A percentile compares a stretch with the other conserved stretches of the same genome.
Conservation (phyloP, 2,113 vertebrate species). For the Cricetomys ansorgei region DNA sequence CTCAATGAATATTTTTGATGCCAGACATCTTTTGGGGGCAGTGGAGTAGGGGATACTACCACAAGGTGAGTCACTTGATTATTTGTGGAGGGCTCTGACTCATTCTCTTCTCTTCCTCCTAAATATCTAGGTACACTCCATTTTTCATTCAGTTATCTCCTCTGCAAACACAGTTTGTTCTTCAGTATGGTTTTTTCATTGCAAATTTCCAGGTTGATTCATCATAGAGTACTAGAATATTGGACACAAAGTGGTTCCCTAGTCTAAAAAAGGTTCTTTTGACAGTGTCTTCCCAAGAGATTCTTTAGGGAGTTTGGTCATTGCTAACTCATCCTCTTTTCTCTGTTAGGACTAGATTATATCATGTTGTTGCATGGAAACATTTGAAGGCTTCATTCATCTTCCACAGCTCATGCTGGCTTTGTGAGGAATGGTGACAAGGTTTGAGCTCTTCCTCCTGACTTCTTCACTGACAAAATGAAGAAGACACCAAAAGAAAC, state of each 20-base stretch:
- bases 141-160: conserved; percentile 40
- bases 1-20: not conserved
- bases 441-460: conserved; percentile 1
- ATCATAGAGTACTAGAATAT: not conserved
- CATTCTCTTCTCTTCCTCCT: not conserved
- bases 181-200: not conserved
- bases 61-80: conserved; percentile 30
- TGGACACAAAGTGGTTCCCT: not conserved
- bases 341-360: not conserved
- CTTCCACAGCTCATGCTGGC: not conserved
- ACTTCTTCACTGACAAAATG: too few relatives aligned
- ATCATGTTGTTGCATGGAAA: not conserved
- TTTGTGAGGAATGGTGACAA: not conserved
- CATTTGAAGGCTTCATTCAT: not conserved
- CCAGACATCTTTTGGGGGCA: not conserved
- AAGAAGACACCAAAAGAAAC: conserved; percentile 65
- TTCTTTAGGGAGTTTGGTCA: not conserved
- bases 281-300: not conserved
- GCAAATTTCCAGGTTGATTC: conserved; percentile 16
- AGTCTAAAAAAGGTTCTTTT: conserved; percentile 1
- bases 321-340: not conserved
- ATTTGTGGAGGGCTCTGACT: not conserved
- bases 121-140: not conserved
- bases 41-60: not conserved
- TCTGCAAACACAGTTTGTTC: not conserved